phyloP scores from a whole-genome alignment of 2,113 vertebrate species.

The Clarias gariepinus region DNA sequence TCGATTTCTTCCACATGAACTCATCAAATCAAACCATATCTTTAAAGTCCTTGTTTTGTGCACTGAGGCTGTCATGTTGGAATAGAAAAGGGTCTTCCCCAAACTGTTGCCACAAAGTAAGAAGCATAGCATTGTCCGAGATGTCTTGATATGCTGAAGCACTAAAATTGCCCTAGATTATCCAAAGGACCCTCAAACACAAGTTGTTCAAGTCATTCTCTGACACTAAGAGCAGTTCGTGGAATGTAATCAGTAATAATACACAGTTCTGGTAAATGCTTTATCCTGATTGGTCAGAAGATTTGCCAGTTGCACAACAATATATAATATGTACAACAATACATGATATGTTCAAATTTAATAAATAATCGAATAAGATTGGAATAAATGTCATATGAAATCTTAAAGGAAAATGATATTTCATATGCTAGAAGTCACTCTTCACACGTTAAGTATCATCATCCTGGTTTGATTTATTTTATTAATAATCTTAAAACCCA shows the following conservation, averaged over 20 bases:
- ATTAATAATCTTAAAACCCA: background rate
- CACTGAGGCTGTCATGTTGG: no score
- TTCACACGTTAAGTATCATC: background rate
- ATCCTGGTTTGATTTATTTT: background rate
- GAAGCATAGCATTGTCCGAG: no score
- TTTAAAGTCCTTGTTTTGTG: no score
- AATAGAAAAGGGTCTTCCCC: no score
- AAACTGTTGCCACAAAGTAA: no score
- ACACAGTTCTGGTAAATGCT: background rate
- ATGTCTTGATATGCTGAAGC: no score
- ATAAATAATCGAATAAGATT: background rate
- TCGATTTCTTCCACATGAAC: no score
- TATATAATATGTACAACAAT: background rate
- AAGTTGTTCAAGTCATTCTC: background rate
- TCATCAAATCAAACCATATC: no score
- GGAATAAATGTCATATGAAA: background rate
- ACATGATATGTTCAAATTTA: background rate
- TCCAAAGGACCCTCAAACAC: background rate
- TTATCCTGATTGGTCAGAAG: background rate
- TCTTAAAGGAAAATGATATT: background rate
- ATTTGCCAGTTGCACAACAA: background rate
- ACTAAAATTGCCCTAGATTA: background rate
- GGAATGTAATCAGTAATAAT: background rate
- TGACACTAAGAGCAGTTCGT: background rate
- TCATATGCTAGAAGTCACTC: background rate